phyloP scores from a whole-genome alignment of 2,113 vertebrate species.

The Strix uralensis region DNA sequence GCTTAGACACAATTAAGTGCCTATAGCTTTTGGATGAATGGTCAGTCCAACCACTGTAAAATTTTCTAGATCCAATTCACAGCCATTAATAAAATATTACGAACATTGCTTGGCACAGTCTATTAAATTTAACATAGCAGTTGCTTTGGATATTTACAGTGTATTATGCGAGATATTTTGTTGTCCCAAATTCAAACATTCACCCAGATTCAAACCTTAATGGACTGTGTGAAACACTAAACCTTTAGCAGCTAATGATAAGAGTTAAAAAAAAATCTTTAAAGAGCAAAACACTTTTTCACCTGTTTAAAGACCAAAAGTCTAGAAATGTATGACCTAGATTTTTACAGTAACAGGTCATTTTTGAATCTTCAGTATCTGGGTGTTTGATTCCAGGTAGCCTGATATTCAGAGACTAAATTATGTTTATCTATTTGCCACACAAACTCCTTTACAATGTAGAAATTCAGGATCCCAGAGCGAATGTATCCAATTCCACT shows the following conservation, averaged over 20 bases:
- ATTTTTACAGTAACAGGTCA: not conserved
- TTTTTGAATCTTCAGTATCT: not conserved
- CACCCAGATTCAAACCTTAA: not conserved
- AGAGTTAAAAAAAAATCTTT: not conserved
- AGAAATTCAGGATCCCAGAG: not conserved
- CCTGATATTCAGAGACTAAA: not conserved
- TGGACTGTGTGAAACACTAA: not conserved
- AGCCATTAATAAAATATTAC: conserved; percentile 33
- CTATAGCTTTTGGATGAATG: conserved; percentile 35
- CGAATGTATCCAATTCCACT: not conserved
- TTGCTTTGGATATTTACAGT: not conserved
- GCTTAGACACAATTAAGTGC: conserved; percentile 54
- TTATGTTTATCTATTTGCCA: not conserved
- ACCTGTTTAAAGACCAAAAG: not conserved
- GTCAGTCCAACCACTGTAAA: conserved; percentile 20
- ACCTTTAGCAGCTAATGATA: not conserved
- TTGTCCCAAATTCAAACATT: not conserved
- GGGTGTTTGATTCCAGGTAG: not conserved
- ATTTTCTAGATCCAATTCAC: not conserved
- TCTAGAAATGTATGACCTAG: not conserved
- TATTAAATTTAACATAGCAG: not conserved
- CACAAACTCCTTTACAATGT: not conserved
- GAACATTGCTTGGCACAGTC: not conserved
- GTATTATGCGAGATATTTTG: not conserved
- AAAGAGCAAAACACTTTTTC: not conserved